Evolutionary conservation across 2,113 vertebrate species (phyloP).

Genomic region (Hystrix cristata): DNA sequence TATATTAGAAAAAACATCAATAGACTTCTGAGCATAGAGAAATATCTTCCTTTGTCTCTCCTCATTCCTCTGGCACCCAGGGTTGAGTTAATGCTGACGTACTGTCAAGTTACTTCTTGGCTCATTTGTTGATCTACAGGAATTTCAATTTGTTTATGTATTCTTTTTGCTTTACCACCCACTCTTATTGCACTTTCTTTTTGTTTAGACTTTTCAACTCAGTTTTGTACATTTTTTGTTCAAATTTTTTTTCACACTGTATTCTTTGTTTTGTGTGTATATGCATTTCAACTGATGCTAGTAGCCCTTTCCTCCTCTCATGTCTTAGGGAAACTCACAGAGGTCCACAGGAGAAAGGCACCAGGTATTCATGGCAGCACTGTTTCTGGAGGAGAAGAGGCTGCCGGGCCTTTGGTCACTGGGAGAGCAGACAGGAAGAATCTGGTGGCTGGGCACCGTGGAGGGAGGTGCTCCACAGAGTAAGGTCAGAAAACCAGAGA

Average conservation of each 20-base stretch:
- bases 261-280: neutral
- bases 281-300: neutral
- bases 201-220: neutral
- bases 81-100: neutral
- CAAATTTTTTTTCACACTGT: neutral
- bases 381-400: neutral
- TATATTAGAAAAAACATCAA: neutral
- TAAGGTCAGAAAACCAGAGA: neutral
- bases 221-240: neutral
- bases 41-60: neutral
- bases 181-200: too few relatives aligned
- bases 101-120: neutral
- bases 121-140: neutral
- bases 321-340: neutral
- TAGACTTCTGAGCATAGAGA: neutral
- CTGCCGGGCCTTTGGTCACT: fast-evolving
- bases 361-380: neutral
- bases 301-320: neutral
- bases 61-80: neutral
- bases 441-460: fast-evolving
- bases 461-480: neutral
- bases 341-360: fast-evolving
- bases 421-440: fast-evolving
- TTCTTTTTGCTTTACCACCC: neutral
- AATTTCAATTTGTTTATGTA: neutral